Percentiles rank a stretch among this genome's conserved stretches.
phyloP scores from a whole-genome alignment of 2,888 invertebrate species.

The Limnephilus rhombicus region DNA sequence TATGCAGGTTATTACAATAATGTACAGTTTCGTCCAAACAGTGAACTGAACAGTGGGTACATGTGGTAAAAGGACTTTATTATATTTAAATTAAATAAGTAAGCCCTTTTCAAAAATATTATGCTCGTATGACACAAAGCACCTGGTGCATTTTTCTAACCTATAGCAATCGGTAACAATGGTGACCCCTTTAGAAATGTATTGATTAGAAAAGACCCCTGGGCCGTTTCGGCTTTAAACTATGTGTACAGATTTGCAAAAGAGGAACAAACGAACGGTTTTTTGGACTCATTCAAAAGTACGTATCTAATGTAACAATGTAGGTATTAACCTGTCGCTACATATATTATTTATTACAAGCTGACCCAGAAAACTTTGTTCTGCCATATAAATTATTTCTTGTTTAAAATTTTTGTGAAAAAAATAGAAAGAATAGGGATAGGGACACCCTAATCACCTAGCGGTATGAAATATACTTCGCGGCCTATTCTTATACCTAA shows the following conservation, averaged over 20 bases:
- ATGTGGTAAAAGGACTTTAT: background rate
- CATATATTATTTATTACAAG: too few species aligned
- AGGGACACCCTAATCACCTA: too few species aligned
- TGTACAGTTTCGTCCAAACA: conserved; percentile 58
- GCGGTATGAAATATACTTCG: too few species aligned
- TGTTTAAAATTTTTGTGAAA: too few species aligned
- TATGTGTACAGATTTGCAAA: background rate
- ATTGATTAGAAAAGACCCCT: background rate
- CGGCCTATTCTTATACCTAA: too few species aligned
- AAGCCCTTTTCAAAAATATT: background rate
- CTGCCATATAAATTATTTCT: too few species aligned
- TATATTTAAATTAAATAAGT: background rate
- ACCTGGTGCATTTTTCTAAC: background rate
- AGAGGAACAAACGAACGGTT: background rate
- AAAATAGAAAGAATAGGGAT: too few species aligned
- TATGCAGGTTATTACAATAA: conserved; percentile 66
- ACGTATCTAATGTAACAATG: too few species aligned
- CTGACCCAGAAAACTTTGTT: too few species aligned
- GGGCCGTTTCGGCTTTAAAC: background rate
- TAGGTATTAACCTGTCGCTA: too few species aligned
- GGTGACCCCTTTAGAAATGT: background rate
- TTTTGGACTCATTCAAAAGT: too few species aligned
- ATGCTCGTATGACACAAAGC: background rate
- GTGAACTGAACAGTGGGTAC: background rate
- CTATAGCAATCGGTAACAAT: background rate